Evolutionary conservation across 2,113 vertebrate genomes (phyloP), one percentile per base, ranked within the genome.

Genomic region (Dolichotis patagonum): DNA sequence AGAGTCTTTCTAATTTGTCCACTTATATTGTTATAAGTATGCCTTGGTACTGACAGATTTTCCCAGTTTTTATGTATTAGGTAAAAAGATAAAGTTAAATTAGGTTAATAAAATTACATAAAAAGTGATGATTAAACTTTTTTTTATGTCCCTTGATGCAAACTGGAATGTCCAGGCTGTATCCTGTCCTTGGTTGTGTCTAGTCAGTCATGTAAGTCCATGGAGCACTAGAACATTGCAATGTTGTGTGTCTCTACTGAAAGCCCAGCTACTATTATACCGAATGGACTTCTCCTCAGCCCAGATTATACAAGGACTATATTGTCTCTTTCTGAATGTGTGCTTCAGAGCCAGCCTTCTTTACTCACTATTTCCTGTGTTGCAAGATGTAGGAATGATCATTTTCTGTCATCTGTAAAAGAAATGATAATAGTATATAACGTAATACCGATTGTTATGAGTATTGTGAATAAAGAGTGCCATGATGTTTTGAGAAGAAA

Each of bases 51-150:
- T 52, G 20, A 73, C 38, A 90, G 49, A 93, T 20, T 22, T 85
- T 17, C 73, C 28, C 9, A 43, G 63, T 77, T 94, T 78, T 95
- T 24, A 85, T 82, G 43, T 90, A 82, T 77, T 63, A 38, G 4
- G 0, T 63, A 41, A 26, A 83, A 30, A 43, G 2, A 1, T 63
- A 54, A 16, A 82, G 17, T 43, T 26, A 88, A 60, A 88, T 16
- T 81, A 71, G 41, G 4, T 69, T 91, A 77, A 46, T 52, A 30
- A 43, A 62, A 85, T 46, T 63, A 46, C 71, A 43, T 56, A 58
- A 52, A 52, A 69, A 63, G 4, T 17, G 80, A 49, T 67, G 38
- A 81, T 91, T 96, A 90, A 81, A 63, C 22, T 58, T 35, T 91
- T 83, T 80, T 88, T n/a, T 38, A 16, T 91, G n/a, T 81, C 20